phyloP scores from a whole-genome alignment of 2,113 vertebrate genomes.

The Abramis brama region DNA sequence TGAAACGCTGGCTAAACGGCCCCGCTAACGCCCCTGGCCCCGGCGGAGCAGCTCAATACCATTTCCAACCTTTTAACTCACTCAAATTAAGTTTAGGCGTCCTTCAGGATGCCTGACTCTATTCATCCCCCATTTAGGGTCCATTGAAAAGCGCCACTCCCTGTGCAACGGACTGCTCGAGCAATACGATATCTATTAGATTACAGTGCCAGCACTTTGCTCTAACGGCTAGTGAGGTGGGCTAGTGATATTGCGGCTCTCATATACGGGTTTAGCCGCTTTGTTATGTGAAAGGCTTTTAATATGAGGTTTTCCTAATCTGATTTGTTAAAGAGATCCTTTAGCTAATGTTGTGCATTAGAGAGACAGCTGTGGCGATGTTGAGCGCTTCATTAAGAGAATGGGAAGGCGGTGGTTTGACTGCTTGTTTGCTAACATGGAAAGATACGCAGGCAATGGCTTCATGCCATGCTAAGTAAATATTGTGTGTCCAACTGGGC shows the following conservation, averaged over 20 bases:
- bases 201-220: conserved; percentile 62
- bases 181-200: conserved; percentile 72
- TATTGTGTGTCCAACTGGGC: neutral
- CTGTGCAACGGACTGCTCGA: conserved; percentile 61
- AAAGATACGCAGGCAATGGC: neutral
- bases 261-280: conserved; percentile 48
- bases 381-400: conserved; percentile 42
- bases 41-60: conserved; percentile 63
- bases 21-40: conserved; percentile 51
- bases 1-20: conserved; percentile 56
- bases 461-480: neutral
- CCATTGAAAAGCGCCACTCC: conserved; percentile 64
- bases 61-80: conserved; percentile 70
- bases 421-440: neutral
- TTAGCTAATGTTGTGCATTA: conserved; percentile 43
- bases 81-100: conserved; percentile 71
- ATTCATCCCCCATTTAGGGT: conserved; percentile 69
- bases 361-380: conserved; percentile 39
- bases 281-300: conserved; percentile 62
- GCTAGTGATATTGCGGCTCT: conserved; percentile 60
- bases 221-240: conserved; percentile 60
- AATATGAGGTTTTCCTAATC: conserved; percentile 70
- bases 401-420: conserved; percentile 32
- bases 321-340: conserved; percentile 67
- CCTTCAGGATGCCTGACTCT: conserved; percentile 66